A percentile compares a stretch with the other conserved stretches of the same genome.
Conservation (phyloP, 1,140 invertebrate species). For the Brachionus paranguensis region DNA sequence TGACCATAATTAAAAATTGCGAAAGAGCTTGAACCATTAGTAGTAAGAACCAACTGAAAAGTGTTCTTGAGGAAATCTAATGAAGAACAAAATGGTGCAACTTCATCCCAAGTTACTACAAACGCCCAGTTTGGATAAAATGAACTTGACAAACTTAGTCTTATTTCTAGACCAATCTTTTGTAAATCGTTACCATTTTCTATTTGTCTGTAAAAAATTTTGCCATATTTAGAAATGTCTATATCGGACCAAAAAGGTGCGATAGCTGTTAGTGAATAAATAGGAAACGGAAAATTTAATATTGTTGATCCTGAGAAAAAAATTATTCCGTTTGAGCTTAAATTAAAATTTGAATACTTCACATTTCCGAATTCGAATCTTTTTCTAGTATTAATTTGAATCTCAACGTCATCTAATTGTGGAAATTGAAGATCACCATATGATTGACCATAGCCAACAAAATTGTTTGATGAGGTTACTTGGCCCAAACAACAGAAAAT, state of each 20-base stretch:
- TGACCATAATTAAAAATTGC: background rate
- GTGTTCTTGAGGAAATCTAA: background rate
- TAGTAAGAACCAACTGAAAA: background rate
- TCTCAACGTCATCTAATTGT: background rate
- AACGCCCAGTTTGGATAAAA: background rate
- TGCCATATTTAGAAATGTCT: background rate
- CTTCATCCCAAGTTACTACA: background rate
- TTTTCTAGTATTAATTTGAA: background rate
- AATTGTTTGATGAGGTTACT: background rate
- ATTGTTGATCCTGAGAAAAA: background rate
- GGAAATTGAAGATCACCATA: background rate
- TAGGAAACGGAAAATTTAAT: background rate
- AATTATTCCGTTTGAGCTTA: background rate
- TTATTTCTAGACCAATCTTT: background rate
- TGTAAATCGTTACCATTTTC: background rate
- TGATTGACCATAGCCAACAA: background rate
- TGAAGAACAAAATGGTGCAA: background rate
- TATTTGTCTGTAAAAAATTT: background rate
- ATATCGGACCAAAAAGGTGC: background rate
- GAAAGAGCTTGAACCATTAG: background rate
- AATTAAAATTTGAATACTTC: background rate
- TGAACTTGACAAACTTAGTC: background rate
- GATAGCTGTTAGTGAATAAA: background rate
- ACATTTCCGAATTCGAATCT: background rate
- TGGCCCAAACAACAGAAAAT: background rate